Base-by-base conservation (phyloP, 2,113 vertebrate genomes). In the Pipra filicauda region DNA sequence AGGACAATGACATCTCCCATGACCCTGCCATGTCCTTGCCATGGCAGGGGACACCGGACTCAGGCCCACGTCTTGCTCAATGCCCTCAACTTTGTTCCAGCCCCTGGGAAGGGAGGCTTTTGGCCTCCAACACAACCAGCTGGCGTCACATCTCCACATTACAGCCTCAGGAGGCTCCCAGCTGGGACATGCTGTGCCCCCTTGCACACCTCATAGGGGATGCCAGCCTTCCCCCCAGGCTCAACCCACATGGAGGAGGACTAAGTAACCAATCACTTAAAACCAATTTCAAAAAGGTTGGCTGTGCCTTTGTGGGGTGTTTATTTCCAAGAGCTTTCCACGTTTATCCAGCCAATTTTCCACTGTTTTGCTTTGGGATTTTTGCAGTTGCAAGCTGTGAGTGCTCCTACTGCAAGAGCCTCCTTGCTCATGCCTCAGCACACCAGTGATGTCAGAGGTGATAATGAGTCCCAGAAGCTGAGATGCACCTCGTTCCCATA, bases 271-370 rank as follows among this genome's bases (percentile, higher is more conserved):
- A 0, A n/a, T 59, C 1, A 0, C 65, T 93, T 83, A 43, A 66
- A 94, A 83, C 13, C 0, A 4, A 19, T 84, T 88, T 94, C 3
- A 0, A 37, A 81, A 94, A 90, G 72, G 14, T 43, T 94, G 92
- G 69, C 82, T 81, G 52, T 2, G 12, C 62, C 37, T 71, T 65
- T 5, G 1, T 12, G 27, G 77, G 44, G 49, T 91, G 67, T 86
- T 95, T 92, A 37, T 85, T 89, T 96, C 81, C 89, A 91, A 88
- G 54, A 6, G 9, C 75, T 81, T 85, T 91, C 94, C 4, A 1
- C 58, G 22, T 74, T 81, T 72, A 67, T 71, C 83, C 90, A 84
- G 83, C 85, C 76, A 80, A 73, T 72, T 94, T 95, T 93, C 89
- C 8, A 5, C 73, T 87, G 83, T 55, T 92, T 86, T 91, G 66